Evolutionary conservation across 1,140 invertebrate genomes (phyloP).

Genomic region (Pogonomyrmex californicus): DNA sequence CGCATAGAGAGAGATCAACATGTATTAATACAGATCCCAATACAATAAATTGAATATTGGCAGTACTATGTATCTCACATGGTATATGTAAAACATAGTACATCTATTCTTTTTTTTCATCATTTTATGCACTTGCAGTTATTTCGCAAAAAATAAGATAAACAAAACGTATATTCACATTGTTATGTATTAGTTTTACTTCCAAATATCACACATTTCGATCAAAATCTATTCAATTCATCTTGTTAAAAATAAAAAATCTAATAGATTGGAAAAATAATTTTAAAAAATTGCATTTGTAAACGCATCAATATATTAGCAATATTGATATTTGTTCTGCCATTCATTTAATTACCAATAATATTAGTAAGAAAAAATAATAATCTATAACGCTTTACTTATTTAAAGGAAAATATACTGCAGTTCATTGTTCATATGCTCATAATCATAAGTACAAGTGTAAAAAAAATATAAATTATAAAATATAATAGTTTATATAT

Average conservation of each 20-base stretch:
- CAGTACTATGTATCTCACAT: constrained; percentile 53
- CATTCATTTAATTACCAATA: constrained; percentile 13
- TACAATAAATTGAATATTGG: constrained; percentile 46
- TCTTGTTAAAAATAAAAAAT: constrained; percentile 20
- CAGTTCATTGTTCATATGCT: constrained; percentile 14
- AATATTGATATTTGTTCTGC: background rate
- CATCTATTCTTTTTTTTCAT: constrained; percentile 27
- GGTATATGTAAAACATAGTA: constrained; percentile 49
- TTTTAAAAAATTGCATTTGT: constrained; percentile 32
- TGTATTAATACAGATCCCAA: constrained; percentile 69
- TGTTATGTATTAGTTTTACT: constrained; percentile 19
- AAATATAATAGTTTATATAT: constrained; percentile 25
- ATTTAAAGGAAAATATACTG: constrained; percentile 47
- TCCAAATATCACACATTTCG: constrained; percentile 11
- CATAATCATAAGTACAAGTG: constrained; percentile 31
- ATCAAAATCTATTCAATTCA: constrained; percentile 22
- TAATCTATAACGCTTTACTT: background rate
- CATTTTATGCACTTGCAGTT: constrained; percentile 32
- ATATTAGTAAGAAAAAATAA: constrained; percentile 13
- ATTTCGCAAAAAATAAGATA: constrained; percentile 32
- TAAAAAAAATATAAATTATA: constrained; percentile 33
- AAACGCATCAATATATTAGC: background rate
- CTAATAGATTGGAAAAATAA: constrained; percentile 11
- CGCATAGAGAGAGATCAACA: constrained; percentile 40
- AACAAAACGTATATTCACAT: constrained; percentile 22